Evolutionary conservation across 2,113 vertebrate genomes (phyloP).

Genomic region (Colaptes auratus): DNA sequence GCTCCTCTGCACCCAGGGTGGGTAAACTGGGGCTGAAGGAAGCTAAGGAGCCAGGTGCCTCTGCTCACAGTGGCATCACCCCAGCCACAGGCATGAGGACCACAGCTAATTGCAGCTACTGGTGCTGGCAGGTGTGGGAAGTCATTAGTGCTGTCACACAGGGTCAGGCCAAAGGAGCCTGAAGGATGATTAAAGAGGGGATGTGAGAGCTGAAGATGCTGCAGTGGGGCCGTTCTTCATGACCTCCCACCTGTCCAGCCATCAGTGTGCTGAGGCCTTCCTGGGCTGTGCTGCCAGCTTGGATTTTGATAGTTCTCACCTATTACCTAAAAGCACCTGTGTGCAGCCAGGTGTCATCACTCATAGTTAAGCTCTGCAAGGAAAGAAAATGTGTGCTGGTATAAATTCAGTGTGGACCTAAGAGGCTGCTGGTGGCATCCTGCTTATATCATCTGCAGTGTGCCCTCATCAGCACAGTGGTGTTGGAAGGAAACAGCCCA

Average conservation of each 20-base stretch:
- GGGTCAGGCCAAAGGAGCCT: neutral
- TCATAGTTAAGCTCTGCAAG: neutral
- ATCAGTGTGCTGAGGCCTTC: neutral
- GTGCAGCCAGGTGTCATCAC: neutral
- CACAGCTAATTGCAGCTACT: fast-evolving
- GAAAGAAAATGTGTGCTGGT: neutral
- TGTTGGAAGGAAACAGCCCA: neutral
- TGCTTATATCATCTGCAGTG: neutral
- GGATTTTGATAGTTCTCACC: neutral
- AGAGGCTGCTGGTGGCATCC: neutral
- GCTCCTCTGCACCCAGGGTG: fast-evolving
- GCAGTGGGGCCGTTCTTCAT: fast-evolving
- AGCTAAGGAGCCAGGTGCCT: neutral
- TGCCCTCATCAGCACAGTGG: neutral
- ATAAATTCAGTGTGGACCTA: neutral
- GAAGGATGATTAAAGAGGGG: neutral
- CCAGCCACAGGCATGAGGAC: fast-evolving
- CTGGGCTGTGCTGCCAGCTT: neutral
- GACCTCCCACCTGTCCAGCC: neutral
- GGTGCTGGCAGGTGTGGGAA: neutral
- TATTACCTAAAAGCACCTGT: neutral
- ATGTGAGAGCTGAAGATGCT: fast-evolving
- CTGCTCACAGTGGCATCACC: fast-evolving
- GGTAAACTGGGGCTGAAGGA: neutral
- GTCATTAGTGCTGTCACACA: neutral